A percentile compares a stretch with the other conserved stretches of the same genome.
Evolutionary conservation across 2,113 vertebrate species (phyloP).

Genomic region (Corythoichthys haematopterus): DNA sequence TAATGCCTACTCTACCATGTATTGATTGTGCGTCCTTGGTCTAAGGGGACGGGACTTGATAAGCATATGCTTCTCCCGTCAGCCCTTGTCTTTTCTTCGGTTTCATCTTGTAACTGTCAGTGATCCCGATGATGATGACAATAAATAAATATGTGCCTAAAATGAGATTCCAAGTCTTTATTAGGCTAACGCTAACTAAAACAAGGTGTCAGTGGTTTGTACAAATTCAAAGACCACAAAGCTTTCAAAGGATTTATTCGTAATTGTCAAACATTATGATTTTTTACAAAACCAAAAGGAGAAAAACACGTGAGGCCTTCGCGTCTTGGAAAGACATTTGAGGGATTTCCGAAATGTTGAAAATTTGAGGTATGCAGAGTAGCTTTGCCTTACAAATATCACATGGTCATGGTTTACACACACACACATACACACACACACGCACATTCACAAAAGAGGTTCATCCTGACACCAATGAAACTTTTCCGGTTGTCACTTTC

Average conservation of each 20-base stretch:
- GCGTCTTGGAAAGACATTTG: conserved; percentile 57
- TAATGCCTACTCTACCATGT: too few relatives aligned
- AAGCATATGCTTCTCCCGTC: too few relatives aligned
- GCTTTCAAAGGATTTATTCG: conserved; percentile 31
- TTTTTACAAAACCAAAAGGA: conserved; percentile 67
- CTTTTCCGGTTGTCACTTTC: background rate
- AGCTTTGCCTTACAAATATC: conserved; percentile 30
- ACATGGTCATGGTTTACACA: conserved; percentile 12
- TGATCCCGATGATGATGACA: too few relatives aligned
- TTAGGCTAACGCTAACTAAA: too few relatives aligned
- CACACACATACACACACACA: conserved; percentile 7
- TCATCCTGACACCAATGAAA: background rate
- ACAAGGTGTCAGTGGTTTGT: too few relatives aligned
- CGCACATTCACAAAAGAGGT: background rate
- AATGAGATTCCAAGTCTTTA: too few relatives aligned
- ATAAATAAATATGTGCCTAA: too few relatives aligned
- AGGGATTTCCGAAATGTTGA: conserved; percentile 57
- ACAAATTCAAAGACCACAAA: background rate
- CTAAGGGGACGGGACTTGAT: too few relatives aligned
- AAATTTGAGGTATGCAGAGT: conserved; percentile 70
- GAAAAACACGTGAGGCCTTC: conserved; percentile 22
- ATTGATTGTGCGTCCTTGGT: too few relatives aligned
- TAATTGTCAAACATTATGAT: conserved; percentile 61
- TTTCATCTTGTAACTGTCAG: too few relatives aligned
- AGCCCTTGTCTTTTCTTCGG: too few relatives aligned